phyloP scores from a whole-genome alignment of 1,140 invertebrate genomes.

The Vanessa atalanta region DNA sequence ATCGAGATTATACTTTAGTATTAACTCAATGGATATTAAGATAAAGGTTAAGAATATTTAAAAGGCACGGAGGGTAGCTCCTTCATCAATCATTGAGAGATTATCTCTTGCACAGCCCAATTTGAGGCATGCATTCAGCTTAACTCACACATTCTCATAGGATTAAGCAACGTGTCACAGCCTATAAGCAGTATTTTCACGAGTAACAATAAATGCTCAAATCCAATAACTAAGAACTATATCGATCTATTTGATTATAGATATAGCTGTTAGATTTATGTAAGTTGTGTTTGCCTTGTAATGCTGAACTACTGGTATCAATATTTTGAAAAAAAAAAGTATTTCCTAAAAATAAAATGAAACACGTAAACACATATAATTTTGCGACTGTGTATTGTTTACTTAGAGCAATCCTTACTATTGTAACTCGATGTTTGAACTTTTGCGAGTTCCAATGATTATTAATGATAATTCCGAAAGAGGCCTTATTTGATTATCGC shows the following conservation, averaged over 20 bases:
- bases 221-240: not conserved
- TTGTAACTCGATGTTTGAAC: not conserved
- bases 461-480: not conserved
- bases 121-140: conserved; percentile 73
- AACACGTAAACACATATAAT: not conserved
- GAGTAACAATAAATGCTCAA: not conserved
- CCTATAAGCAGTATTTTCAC: conserved; percentile 9
- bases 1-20: not conserved
- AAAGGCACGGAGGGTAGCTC: conserved; percentile 46
- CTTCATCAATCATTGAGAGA: conserved; percentile 84
- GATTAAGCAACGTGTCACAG: conserved; percentile 27
- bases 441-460: conserved; percentile 1
- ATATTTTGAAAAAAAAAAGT: no score
- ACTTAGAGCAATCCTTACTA: not conserved
- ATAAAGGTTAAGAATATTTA: conserved; percentile 33
- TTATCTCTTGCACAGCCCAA: conserved; percentile 83
- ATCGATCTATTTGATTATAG: not conserved
- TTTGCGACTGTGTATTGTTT: not conserved
- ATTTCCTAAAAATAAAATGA: not conserved
- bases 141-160: conserved; percentile 60
- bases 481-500: not conserved
- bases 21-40: conserved; percentile 27
- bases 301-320: not conserved
- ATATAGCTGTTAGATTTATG: not conserved
- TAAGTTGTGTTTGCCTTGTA: not conserved